Evolutionary conservation across 2,113 vertebrate species (phyloP), one percentile per base, ranked within the genome.

Genomic region (Motacilla tschutschensis): DNA sequence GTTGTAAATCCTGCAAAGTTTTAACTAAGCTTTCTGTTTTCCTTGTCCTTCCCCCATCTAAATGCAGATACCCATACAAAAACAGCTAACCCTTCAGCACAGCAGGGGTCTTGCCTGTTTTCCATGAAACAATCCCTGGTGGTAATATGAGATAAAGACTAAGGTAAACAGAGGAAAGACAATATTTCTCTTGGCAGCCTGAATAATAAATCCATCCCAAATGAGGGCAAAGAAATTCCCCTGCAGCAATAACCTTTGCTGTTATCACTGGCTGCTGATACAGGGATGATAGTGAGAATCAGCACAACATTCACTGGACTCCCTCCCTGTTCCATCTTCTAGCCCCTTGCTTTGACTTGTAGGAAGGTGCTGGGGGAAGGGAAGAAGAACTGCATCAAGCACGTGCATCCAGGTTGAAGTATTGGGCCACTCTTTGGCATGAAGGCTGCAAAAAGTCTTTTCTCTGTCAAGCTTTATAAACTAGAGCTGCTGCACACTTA

Each of bases 181-280:
- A 69, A 16, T 53, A 10, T 75, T 60, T 88, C 58, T 64, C 46
- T 64, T 75, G 66, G 66, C 66, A 91, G 79, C 25, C 57, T 67
- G 69, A 74, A 66, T 63, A 88, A 70, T 53, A 93, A 94, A 92
- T 77, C 51, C 44, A 48, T 63, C 24, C 38, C 31, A 79, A 90
- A 73, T 2, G 6, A 87, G 57, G 72, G 14, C 69, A 87, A 87
- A 93, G 69, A 51, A 87, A 86, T 87, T 82, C 41, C 60, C 51
- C 79, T 40, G 35, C 7, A 43, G 72, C 64, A 72, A 87, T 85
- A 88, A 89, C 57, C 40, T 90, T 85, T 65, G 55, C 53, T 87
- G 53, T 76, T 92, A 82, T 83, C 87, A 64, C 57, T 76, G 59
- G 22, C 60, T 77, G 48, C 33, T 77, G 87, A 74, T 62, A 60